These are phyloP conservation scores for Phallusia fumigata DNA, from an alignment of 23 tunicate species.

Conservation along the genomic window DNA sequence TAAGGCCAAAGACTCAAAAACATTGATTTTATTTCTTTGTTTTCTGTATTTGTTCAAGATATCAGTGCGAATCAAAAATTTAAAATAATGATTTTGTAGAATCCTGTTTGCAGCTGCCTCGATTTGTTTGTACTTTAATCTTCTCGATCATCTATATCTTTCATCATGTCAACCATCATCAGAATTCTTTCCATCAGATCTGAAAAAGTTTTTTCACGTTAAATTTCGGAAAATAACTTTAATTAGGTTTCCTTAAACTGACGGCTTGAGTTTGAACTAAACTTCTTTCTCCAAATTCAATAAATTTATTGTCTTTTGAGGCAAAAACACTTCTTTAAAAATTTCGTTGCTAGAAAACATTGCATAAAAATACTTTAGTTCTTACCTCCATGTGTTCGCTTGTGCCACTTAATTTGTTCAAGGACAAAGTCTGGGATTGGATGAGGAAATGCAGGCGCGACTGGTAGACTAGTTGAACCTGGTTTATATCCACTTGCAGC, in stretches of 20 bases:
- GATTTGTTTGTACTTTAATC: too few relatives aligned
- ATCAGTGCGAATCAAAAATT: too few relatives aligned
- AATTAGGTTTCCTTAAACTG: background rate
- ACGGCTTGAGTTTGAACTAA: background rate
- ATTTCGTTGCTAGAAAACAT: background rate
- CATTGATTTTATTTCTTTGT: too few relatives aligned
- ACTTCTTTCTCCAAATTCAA: background rate
- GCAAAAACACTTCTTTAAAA: background rate
- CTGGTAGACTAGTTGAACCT: background rate
- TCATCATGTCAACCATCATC: background rate
- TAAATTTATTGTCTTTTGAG: background rate
- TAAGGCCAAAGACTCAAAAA: too few relatives aligned
- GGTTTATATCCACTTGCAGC: background rate
- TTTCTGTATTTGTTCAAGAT: too few relatives aligned
- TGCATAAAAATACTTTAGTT: too few relatives aligned
- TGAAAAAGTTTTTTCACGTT: background rate
- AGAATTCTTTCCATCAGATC: background rate
- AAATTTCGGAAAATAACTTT: background rate
- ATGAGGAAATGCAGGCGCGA: conserved; percentile 3
- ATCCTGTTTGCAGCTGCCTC: too few relatives aligned
- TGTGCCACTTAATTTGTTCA: background rate
- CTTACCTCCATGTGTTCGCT: background rate
- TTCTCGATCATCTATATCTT: background rate
- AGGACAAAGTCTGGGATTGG: background rate
- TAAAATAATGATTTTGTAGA: too few relatives aligned